Evolutionary conservation across 2,888 invertebrate genomes (phyloP), one percentile per base, ranked within the genome.

Genomic region (Spisula subtruncata): DNA sequence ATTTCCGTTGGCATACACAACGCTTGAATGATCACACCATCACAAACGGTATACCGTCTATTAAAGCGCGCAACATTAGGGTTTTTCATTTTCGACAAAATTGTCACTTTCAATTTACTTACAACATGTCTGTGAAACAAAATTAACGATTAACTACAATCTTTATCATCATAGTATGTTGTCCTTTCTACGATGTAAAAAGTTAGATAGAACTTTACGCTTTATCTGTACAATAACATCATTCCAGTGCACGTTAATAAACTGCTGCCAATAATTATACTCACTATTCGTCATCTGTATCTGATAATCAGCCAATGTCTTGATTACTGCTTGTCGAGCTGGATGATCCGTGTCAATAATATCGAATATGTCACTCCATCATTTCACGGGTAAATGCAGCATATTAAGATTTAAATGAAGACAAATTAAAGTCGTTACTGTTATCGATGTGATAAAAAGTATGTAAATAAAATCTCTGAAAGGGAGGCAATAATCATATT

Each of bases 241-340:
- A 25, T 0, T 8, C 25, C 10, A n/a, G 10, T 66, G 25, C 25
- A 66, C 60, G 25, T 25, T 25, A 4, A 66, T 60, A 66, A n/a
- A 66, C 60, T n/a, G n/a, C n/a, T 66, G 60, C 25, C 60, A 25
- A 66, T 25, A 25, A n/a, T 25, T 25, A 25, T 12, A 25, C 25
- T 25, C 60, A 66, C 25, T 25, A 66, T 5, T 66, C 60, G 60
- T 18, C 35, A 32, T 32, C 75, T 75, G 75, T 75, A 75, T 75
- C 35, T 75, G 12, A 12, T 75, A 35, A 75, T 75, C 32, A 75
- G 75, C 75, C 32, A 18, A 1, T 75, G 35, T 75, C 75, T 35
- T 75, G 75, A 75, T 75, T 75, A 75, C 32, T 75, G 75, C 35
- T 35, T 75, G 75, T 75, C 75, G 35, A 75, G 18, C 32, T 18